Evolutionary conservation across 2,797 vertebrate genomes (phyloP).

Genomic region (Halcyon chelicuti): DNA sequence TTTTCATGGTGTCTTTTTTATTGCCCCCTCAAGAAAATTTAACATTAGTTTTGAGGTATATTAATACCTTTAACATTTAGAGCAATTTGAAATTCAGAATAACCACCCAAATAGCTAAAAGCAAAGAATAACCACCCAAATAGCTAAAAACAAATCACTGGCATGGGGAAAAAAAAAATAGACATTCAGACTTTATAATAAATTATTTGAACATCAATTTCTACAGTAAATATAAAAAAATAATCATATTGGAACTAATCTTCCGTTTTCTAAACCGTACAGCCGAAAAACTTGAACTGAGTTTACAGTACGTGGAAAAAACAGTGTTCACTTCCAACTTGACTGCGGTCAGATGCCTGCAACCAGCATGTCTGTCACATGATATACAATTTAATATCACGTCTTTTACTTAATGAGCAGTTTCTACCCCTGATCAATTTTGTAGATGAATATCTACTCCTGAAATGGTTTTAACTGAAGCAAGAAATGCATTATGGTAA

Average conservation of each 20-base stretch:
- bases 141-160: neutral
- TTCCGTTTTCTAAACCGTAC: neutral
- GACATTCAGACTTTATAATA: neutral
- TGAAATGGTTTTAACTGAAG: neutral
- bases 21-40: neutral
- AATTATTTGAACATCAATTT: neutral
- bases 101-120: neutral
- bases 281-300: neutral
- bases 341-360: neutral
- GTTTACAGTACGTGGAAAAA: neutral
- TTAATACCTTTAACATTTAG: neutral
- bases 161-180: neutral
- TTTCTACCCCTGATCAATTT: neutral
- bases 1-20: neutral
- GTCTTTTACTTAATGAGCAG: neutral
- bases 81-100: neutral
- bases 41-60: neutral
- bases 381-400: accelerated
- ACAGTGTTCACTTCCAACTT: neutral
- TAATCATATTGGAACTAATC: neutral
- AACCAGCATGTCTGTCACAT: neutral
- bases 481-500: neutral
- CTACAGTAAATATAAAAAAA: neutral
- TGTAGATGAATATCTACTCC: neutral
- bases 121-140: neutral